Conservation (phyloP, 2,797 vertebrate genomes). For the Varecia variegata region DNA sequence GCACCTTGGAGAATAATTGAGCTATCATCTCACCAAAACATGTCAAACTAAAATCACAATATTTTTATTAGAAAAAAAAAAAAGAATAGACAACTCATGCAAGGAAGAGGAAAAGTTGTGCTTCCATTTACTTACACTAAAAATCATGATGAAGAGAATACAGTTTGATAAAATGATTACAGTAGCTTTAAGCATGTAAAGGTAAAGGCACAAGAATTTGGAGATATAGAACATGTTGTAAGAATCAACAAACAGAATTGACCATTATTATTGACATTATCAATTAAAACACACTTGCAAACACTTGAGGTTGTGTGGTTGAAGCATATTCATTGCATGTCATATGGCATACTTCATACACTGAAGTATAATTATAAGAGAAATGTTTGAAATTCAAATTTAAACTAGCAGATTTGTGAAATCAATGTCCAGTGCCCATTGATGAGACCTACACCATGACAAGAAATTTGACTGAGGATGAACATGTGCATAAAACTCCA, state of each 20-base stretch:
- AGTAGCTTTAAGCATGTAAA: neutral
- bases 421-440: neutral
- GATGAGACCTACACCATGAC: neutral
- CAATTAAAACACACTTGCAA: neutral
- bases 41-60: neutral
- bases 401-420: neutral
- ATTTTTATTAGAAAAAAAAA: constrained; percentile 27
- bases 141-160: neutral
- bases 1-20: constrained; percentile 12
- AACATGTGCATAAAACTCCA: neutral
- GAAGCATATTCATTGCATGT: neutral
- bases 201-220: neutral
- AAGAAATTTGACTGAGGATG: neutral
- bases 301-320: neutral
- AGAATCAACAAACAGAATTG: constrained; percentile 15
- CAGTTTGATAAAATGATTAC: neutral
- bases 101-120: neutral
- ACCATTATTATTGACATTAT: neutral
- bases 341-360: neutral
- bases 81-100: neutral
- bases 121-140: neutral
- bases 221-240: neutral
- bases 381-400: constrained; percentile 1
- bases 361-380: neutral
- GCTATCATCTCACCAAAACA: neutral